Conservation (phyloP, 2,888 invertebrate species). For the Polydrusus tereticollis region DNA sequence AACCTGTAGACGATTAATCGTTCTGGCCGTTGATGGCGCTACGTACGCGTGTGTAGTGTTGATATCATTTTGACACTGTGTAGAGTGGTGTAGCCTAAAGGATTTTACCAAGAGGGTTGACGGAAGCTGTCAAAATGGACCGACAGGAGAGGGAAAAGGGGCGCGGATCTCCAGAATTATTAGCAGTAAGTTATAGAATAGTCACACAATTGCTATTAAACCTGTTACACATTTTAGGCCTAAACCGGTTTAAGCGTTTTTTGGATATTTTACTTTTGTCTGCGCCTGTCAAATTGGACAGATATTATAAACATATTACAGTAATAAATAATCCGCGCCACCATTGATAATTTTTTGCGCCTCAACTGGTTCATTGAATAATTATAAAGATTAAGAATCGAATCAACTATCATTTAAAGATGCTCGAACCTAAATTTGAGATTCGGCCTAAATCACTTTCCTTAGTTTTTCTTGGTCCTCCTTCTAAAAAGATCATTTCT, state of each 20-base stretch:
- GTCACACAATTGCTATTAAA: background rate
- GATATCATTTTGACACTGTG: conserved; percentile 46
- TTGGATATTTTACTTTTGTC: background rate
- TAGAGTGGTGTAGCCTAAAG: conserved; percentile 48
- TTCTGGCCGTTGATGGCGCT: conserved; percentile 45
- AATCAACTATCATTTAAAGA: too few species aligned
- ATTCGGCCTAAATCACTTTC: too few species aligned
- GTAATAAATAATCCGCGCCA: too few species aligned
- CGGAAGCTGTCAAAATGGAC: conserved; percentile 64
- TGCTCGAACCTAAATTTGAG: too few species aligned
- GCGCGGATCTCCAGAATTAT: conserved; percentile 66
- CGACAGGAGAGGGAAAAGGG: conserved; percentile 67
- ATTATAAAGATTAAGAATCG: too few species aligned
- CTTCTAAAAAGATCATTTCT: too few species aligned
- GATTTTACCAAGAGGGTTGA: conserved; percentile 40
- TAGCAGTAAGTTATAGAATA: conserved; percentile 64
- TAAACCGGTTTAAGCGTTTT: background rate
- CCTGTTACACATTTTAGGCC: background rate
- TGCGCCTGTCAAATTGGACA: background rate
- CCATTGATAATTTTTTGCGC: too few species aligned
- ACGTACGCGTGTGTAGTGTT: conserved; percentile 44
- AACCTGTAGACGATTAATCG: conserved; percentile 13
- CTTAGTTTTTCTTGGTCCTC: too few species aligned
- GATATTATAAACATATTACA: too few species aligned
- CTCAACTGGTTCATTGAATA: too few species aligned